Evolutionary conservation across 2,113 vertebrate genomes (phyloP).

Genomic region (Corythornis cristatus): DNA sequence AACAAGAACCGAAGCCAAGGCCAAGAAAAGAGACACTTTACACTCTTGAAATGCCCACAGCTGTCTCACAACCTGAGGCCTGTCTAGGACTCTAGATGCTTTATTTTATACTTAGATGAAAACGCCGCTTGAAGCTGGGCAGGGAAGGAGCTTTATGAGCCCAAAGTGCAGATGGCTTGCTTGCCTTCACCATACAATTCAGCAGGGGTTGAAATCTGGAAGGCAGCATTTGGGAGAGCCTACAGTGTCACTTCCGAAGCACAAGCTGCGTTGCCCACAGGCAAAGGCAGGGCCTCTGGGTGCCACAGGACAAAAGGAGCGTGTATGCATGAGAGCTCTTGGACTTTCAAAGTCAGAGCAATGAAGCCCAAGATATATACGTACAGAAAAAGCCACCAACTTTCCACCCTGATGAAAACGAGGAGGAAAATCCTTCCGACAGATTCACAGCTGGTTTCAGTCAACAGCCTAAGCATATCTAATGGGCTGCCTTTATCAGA

Average conservation of each 20-base stretch:
- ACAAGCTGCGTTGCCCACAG: not conserved
- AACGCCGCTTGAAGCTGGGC: not conserved
- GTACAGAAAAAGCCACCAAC: not conserved
- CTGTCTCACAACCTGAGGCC: not conserved
- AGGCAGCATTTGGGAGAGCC: slow-evolving; percentile 2
- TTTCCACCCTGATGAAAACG: slow-evolving; percentile 54
- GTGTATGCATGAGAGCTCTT: not conserved
- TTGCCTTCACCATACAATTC: not conserved
- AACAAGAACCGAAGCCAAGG: not conserved
- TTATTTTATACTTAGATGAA: not conserved
- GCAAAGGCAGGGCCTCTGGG: not conserved
- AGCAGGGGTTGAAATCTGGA: not conserved
- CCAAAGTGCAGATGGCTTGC: slow-evolving; percentile 31
- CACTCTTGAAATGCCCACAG: not conserved
- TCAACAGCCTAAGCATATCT: slow-evolving; percentile 50
- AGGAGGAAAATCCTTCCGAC: slow-evolving; percentile 59
- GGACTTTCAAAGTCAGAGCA: not conserved
- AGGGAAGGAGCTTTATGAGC: not conserved
- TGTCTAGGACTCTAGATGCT: not conserved
- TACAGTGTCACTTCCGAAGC: not conserved
- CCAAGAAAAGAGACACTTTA: not conserved
- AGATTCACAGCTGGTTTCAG: slow-evolving; percentile 64
- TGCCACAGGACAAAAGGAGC: not conserved
- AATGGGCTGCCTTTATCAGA: slow-evolving; percentile 40
- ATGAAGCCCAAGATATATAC: not conserved